phyloP scores from a whole-genome alignment of 2,797 vertebrate species.

The Jordanella pulchra region DNA sequence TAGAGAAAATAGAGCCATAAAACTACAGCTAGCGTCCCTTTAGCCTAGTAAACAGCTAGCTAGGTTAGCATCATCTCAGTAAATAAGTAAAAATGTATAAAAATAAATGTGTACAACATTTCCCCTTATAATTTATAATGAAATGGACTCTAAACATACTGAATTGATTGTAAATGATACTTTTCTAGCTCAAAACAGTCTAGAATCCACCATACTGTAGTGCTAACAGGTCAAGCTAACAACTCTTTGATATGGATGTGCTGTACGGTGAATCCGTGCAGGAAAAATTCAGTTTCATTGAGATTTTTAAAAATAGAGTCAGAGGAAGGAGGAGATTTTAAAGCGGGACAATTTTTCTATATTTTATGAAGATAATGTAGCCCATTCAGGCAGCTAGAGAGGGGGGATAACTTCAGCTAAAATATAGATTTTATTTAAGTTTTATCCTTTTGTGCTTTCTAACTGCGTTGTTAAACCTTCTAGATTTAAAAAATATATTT shows the following conservation, averaged over 20 bases:
- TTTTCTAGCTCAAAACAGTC: no score
- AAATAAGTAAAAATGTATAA: background rate
- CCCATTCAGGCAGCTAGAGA: background rate
- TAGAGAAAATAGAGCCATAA: constrained; percentile 4
- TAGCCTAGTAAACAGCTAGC: background rate
- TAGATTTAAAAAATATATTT: background rate
- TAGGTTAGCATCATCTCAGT: background rate
- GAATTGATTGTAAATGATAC: no score
- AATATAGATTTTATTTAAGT: background rate
- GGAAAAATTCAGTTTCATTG: background rate
- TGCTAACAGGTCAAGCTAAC: background rate
- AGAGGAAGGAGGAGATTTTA: background rate
- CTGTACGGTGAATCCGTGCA: no score
- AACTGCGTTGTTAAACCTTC: background rate
- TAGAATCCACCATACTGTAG: background rate
- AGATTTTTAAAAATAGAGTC: background rate
- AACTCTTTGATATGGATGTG: background rate
- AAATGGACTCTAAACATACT: no score
- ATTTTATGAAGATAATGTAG: background rate
- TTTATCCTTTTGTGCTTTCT: background rate
- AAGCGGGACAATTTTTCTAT: background rate
- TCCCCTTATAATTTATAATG: no score
- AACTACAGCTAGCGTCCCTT: background rate
- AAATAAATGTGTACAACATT: background rate
- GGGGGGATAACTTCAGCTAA: background rate